phyloP scores from a whole-genome alignment of 2,888 invertebrate species.

The Polydrusus cervinus region DNA sequence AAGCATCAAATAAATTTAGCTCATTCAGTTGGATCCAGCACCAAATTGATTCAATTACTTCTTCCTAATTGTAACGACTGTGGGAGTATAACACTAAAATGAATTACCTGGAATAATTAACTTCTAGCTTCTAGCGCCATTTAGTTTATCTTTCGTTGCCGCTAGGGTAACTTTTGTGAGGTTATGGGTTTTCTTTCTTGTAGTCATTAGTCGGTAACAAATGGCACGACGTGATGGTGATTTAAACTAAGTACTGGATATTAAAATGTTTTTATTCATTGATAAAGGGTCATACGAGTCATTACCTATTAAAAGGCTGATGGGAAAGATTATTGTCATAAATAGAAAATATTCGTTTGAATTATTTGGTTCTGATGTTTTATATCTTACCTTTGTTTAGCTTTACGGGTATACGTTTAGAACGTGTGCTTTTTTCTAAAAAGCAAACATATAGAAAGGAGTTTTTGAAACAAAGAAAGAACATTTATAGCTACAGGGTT shows the following conservation, averaged over 20 bases:
- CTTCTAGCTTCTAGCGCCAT: constrained; percentile 13
- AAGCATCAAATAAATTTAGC: constrained; percentile 30
- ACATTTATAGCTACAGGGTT: too few relatives aligned
- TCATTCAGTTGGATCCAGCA: constrained; percentile 29
- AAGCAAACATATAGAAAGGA: too few relatives aligned
- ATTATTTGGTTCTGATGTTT: too few relatives aligned
- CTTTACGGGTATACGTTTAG: too few relatives aligned
- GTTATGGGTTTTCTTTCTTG: constrained; percentile 11
- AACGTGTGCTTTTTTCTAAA: too few relatives aligned
- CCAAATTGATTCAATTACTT: constrained; percentile 44
- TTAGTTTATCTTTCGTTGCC: constrained; percentile 36
- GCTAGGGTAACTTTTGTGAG: constrained; percentile 23
- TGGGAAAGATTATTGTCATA: not conserved
- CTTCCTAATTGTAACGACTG: constrained; percentile 40
- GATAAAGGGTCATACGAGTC: not conserved
- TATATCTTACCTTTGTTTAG: too few relatives aligned
- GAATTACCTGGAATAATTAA: constrained; percentile 43
- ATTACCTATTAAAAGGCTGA: not conserved
- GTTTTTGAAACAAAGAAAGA: too few relatives aligned
- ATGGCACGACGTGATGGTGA: not conserved
- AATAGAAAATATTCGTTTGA: too few relatives aligned
- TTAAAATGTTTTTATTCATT: not conserved
- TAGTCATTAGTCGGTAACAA: constrained; percentile 4
- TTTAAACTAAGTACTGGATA: not conserved
- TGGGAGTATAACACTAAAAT: constrained; percentile 34